Conservation (phyloP, 2,113 vertebrate genomes). For the Gymnobelideus leadbeateri region DNA sequence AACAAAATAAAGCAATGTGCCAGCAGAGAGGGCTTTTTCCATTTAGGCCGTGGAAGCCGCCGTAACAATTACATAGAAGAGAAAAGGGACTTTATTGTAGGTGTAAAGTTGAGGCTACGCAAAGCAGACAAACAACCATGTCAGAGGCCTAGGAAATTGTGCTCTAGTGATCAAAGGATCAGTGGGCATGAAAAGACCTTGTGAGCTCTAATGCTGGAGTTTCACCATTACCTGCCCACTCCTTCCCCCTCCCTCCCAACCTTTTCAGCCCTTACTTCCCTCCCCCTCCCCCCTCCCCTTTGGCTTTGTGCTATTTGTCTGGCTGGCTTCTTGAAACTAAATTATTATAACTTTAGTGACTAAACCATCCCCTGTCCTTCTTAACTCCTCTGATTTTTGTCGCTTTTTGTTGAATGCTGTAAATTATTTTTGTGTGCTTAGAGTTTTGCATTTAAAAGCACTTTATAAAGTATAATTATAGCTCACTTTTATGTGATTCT, state of each 20-base stretch:
- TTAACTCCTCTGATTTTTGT: neutral
- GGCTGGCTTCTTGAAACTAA: neutral
- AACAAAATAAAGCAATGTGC: constrained; percentile 60
- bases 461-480: neutral
- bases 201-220: neutral
- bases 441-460: neutral
- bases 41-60: constrained; percentile 54
- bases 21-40: constrained; percentile 48
- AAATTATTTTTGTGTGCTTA: neutral
- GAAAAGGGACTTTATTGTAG: constrained; percentile 55
- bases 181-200: constrained; percentile 22
- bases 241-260: neutral
- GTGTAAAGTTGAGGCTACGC: constrained; percentile 19
- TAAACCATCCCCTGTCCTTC: neutral
- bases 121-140: constrained; percentile 47
- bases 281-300: neutral
- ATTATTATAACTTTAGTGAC: neutral
- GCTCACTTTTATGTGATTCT: neutral
- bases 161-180: constrained; percentile 6
- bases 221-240: neutral
- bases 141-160: constrained; percentile 11
- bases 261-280: too few relatives aligned
- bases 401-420: neutral
- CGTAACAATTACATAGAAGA: constrained; percentile 51
- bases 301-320: neutral